Evolutionary conservation across 2,797 vertebrate species (phyloP).

Genomic region (Anabas testudineus): DNA sequence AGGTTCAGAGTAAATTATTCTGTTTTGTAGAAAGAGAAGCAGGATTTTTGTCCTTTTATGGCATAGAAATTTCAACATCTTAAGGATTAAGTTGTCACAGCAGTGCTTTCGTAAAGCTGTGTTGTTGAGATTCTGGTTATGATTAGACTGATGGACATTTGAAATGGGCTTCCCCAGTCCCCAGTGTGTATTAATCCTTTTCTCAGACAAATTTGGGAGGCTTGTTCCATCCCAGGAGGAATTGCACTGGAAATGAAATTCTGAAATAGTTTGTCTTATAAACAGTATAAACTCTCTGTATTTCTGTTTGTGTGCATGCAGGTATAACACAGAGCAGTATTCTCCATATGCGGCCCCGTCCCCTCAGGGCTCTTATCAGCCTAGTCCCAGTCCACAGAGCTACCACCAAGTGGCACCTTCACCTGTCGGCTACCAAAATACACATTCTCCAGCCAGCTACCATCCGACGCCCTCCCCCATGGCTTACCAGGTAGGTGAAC

Average conservation of each 20-base stretch:
- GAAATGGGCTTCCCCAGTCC: not conserved
- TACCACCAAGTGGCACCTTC: constrained; percentile 97
- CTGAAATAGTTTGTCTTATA: too few relatives aligned
- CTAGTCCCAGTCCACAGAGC: constrained; percentile 94
- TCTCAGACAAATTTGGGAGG: too few relatives aligned
- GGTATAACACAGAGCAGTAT: constrained; percentile 98
- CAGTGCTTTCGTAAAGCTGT: not conserved
- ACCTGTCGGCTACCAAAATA: constrained; percentile 95
- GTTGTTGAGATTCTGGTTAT: not conserved
- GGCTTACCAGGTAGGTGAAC: constrained; percentile 91
- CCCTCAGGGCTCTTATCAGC: constrained; percentile 96
- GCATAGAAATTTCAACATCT: not conserved
- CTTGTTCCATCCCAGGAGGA: too few relatives aligned
- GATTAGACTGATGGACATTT: not conserved
- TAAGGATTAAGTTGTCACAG: fast-evolving
- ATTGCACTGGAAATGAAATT: not conserved
- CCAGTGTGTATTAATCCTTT: not conserved
- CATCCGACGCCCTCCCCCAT: constrained; percentile 94
- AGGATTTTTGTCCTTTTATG: not conserved
- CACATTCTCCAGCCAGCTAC: constrained; percentile 95
- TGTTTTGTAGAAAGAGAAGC: not conserved
- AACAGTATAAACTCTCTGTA: not conserved
- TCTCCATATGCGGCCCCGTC: constrained; percentile 94
- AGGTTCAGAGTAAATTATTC: too few relatives aligned
- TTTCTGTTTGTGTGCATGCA: constrained; percentile 48